Evolutionary conservation across 2,888 invertebrate genomes (phyloP).

Genomic region (Tenthredo scrophulariae): DNA sequence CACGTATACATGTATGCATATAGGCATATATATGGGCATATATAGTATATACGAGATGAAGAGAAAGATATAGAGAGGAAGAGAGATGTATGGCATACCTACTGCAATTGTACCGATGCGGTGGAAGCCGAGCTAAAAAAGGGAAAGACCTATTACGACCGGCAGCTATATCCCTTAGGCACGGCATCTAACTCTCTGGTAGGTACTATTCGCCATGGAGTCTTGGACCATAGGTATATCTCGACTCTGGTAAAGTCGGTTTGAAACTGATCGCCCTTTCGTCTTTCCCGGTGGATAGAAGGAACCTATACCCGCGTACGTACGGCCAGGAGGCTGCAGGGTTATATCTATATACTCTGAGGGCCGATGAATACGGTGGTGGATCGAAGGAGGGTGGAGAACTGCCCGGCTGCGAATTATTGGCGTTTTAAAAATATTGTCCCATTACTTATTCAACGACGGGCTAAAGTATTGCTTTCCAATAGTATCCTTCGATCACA

Average conservation of each 20-base stretch:
- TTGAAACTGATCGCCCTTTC: conserved; percentile 36
- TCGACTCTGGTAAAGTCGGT: conserved; percentile 9
- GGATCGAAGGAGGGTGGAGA: conserved; percentile 51
- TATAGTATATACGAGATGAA: not conserved
- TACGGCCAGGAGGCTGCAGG: not conserved
- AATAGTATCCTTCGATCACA: conserved; percentile 76
- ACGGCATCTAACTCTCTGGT: not conserved
- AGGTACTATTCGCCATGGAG: not conserved
- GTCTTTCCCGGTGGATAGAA: conserved; percentile 1
- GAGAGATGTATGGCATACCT: conserved; percentile 13
- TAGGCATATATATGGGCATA: no score
- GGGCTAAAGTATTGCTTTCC: conserved; percentile 77
- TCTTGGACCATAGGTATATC: conserved; percentile 17
- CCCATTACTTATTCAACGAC: conserved; percentile 76
- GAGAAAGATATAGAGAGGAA: not conserved
- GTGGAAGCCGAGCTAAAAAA: conserved; percentile 1
- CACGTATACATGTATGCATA: not conserved
- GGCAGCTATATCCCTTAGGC: conserved; percentile 29
- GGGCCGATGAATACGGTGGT: conserved; percentile 76
- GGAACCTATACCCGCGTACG: not conserved
- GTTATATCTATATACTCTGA: conserved; percentile 56
- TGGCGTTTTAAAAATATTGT: conserved; percentile 79
- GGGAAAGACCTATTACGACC: not conserved
- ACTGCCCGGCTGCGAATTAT: conserved; percentile 72
- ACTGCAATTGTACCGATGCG: conserved; percentile 16